These are phyloP conservation scores for Grapholita molesta DNA, from an alignment of 1,140 invertebrate genomes.

Conservation along the genomic window DNA sequence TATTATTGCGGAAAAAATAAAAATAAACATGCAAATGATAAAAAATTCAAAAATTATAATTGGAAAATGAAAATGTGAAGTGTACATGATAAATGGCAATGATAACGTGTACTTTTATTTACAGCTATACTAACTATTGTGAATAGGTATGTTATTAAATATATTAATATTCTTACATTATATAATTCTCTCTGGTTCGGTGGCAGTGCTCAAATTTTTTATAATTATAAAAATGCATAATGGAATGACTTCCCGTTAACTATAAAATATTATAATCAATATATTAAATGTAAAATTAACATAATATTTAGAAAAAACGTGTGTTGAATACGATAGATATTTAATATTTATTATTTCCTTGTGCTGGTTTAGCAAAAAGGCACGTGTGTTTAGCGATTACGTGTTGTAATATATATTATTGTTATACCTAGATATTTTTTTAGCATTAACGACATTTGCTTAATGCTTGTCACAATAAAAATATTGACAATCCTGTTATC, in stretches of 20 bases:
- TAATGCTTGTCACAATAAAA: too few species aligned
- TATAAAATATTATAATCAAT: too few species aligned
- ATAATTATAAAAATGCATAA: neutral
- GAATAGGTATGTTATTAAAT: neutral
- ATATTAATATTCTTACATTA: neutral
- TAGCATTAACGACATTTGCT: too few species aligned
- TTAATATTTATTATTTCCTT: too few species aligned
- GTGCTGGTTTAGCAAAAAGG: too few species aligned
- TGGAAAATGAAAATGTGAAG: neutral
- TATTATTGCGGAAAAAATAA: slow-evolving; percentile 14
- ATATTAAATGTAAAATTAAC: neutral
- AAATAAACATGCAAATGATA: slow-evolving; percentile 13
- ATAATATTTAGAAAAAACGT: too few species aligned
- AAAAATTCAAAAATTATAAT: neutral
- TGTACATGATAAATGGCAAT: neutral
- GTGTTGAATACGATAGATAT: too few species aligned
- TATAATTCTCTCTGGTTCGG: neutral
- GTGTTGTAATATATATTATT: too few species aligned
- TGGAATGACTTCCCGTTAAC: neutral
- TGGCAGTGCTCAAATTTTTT: neutral
- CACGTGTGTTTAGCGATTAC: too few species aligned
- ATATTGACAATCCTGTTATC: too few species aligned
- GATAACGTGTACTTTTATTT: neutral
- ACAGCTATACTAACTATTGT: neutral
- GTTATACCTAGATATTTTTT: too few species aligned